Conservation (phyloP, 2,113 vertebrate species). For the Quiscalus mexicanus region DNA sequence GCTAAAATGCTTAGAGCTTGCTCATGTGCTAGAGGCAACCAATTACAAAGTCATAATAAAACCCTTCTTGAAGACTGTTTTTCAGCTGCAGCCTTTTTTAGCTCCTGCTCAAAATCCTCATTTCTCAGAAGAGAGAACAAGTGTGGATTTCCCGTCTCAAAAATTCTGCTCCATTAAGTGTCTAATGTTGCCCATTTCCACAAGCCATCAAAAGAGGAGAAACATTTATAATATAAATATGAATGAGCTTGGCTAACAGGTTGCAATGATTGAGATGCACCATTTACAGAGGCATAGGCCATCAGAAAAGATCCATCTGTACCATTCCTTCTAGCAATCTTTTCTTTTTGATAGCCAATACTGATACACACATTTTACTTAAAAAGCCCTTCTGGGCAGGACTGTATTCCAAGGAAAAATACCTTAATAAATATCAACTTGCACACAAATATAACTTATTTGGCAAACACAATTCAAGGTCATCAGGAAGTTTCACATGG, state of each 20-base stretch:
- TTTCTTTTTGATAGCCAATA: neutral
- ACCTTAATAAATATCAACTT: neutral
- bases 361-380: neutral
- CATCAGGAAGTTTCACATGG: neutral
- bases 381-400: neutral
- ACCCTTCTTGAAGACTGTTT: neutral
- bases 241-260: neutral
- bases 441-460: neutral
- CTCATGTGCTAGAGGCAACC: neutral
- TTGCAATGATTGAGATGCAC: neutral
- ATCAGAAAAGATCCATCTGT: neutral
- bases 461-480: neutral
- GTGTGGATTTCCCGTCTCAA: neutral
- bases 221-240: neutral
- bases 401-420: neutral
- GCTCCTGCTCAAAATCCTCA: neutral
- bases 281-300: neutral
- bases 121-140: neutral
- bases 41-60: neutral
- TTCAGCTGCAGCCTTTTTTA: slow-evolving; percentile 8
- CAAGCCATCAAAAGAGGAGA: neutral
- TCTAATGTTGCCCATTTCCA: neutral
- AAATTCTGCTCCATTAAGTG: slow-evolving; percentile 1
- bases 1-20: neutral
- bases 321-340: neutral